These are phyloP conservation scores for Cyprinodon diabolis DNA, from an alignment of 2,797 vertebrate genomes.

Conservation along the genomic window DNA sequence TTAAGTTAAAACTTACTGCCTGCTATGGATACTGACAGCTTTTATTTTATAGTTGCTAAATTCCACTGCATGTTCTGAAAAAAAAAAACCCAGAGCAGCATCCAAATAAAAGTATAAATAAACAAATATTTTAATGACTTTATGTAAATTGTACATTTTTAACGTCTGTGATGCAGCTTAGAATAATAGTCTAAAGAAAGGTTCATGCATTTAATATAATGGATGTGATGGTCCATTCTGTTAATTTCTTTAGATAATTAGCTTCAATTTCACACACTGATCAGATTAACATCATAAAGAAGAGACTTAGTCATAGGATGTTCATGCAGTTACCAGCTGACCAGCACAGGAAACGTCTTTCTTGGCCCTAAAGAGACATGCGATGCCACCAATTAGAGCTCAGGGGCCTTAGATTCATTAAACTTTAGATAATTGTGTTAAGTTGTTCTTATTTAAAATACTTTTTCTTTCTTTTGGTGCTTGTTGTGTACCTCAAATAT, in stretches of 20 bases:
- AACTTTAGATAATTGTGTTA: constrained; percentile 22
- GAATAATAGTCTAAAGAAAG: too few species aligned
- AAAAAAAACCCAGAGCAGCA: too few species aligned
- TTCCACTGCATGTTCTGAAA: too few species aligned
- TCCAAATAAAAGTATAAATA: too few species aligned
- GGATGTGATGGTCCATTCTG: too few species aligned
- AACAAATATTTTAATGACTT: too few species aligned
- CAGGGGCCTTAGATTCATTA: constrained; percentile 34
- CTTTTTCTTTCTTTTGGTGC: neutral
- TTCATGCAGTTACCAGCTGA: constrained; percentile 15
- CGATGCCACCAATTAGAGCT: constrained; percentile 53
- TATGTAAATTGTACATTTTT: too few species aligned
- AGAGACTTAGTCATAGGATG: constrained; percentile 4
- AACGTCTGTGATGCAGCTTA: too few species aligned
- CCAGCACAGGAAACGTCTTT: constrained; percentile 44
- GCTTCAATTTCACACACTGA: neutral
- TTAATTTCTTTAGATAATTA: neutral
- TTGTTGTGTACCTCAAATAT: neutral
- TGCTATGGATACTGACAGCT: neutral
- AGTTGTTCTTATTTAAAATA: neutral
- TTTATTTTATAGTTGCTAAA: too few species aligned
- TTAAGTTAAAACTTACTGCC: neutral
- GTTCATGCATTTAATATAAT: too few species aligned
- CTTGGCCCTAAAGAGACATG: constrained; percentile 43
- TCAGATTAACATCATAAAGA: neutral